Conservation (phyloP, 2,113 vertebrate genomes). For the Meles meles region DNA sequence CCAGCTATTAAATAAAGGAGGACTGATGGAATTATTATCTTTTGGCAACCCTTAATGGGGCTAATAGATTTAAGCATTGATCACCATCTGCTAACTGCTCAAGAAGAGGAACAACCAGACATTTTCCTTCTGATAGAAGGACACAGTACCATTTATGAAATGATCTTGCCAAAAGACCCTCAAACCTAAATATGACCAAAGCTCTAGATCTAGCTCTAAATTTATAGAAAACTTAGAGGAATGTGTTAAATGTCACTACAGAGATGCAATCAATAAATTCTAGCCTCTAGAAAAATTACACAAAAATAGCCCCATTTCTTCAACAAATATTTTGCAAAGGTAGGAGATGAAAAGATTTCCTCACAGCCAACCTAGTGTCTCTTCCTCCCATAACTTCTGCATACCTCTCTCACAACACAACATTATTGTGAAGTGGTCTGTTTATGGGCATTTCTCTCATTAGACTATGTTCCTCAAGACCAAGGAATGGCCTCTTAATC, state of each 20-base stretch:
- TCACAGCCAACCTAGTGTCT: neutral
- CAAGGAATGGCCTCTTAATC: neutral
- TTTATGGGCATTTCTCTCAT: neutral
- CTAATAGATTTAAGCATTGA: neutral
- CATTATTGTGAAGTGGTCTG: neutral
- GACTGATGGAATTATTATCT: neutral
- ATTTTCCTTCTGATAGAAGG: neutral
- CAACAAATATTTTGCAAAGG: neutral
- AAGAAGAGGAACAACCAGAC: neutral
- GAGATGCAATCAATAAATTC: neutral
- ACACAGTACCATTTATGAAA: neutral
- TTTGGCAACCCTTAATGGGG: neutral
- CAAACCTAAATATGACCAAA: neutral
- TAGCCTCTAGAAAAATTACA: neutral
- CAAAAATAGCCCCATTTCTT: neutral
- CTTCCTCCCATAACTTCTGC: neutral
- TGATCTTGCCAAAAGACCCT: neutral
- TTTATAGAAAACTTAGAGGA: neutral
- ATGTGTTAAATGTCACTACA: neutral
- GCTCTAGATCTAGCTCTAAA: neutral
- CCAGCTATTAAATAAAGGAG: neutral
- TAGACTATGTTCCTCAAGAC: neutral
- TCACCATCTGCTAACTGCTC: neutral
- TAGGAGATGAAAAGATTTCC: neutral
- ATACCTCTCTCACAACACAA: neutral